Evolutionary conservation across 2,797 vertebrate genomes (phyloP), one percentile per base, ranked within the genome.

Genomic region (Hemitrygon akajei): DNA sequence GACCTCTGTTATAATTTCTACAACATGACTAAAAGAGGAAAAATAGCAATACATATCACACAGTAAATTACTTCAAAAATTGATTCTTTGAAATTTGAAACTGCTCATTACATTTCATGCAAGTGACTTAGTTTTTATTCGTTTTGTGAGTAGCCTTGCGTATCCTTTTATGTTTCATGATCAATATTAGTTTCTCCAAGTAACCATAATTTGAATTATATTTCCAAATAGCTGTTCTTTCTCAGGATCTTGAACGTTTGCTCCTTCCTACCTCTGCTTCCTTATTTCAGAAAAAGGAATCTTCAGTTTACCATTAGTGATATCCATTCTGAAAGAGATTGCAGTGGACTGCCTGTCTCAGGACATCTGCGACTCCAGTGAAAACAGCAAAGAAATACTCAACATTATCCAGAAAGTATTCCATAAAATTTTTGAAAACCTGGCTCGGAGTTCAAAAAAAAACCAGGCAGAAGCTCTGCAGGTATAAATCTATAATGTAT

Each of bases 391-490:
- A 73, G 92, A 96, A 25, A 94, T 97, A 79, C 95, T 98, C 94
- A 95, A 96, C 0, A 95, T 96, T 94, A 95, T 99, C 93, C 97
- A 97, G 94, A 97, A 97, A 0, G 94, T 98, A 71, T 99, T 99
- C 96, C 98, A 99, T 95, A 98, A 98, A 95, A 95, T 98, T 93
- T 95, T 99, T 93, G 98, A 98, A 96, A 96, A 97, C 66, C 94
- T 98, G 71, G 97, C 97, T 12, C 92, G 94, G 2, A 95, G 93
- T 75, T 96, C 99, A 18, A 97, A 95, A 94, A 98, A 97, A 94
- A 95, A 97, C 22, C 97, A 95, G 0, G 97, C 98, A 94, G 97
- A 97, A 95, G 97, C 97, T 63, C 95, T 97, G 94, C 96, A 95
- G 98, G 99, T 98, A 96, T 81, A 94, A 69, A 71, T 9, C 1